A percentile compares a stretch with the other conserved stretches of the same genome.
phyloP scores from a whole-genome alignment of 2,888 invertebrate genomes.

The Schizotus pectinicornis region DNA sequence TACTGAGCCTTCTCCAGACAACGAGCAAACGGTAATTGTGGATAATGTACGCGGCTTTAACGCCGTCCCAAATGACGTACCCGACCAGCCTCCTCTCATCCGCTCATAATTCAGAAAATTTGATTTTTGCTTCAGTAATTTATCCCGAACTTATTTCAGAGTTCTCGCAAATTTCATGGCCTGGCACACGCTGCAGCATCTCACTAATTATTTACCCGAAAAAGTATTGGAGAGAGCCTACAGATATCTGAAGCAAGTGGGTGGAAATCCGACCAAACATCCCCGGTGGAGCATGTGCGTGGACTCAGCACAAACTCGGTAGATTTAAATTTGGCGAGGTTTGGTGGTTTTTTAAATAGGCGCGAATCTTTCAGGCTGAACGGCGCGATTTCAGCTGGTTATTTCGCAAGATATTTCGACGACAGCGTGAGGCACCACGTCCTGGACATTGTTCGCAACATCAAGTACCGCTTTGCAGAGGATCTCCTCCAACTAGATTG shows the following conservation, averaged over 20 bases:
- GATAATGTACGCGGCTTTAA: neutral
- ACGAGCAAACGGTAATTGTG: conserved; percentile 49
- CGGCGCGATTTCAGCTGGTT: conserved; percentile 45
- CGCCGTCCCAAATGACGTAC: no score
- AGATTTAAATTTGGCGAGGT: conserved; percentile 23
- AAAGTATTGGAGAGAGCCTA: conserved; percentile 43
- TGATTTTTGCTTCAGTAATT: no score
- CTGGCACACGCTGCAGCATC: conserved; percentile 49
- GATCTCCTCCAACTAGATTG: conserved; percentile 48
- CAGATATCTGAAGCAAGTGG: conserved; percentile 42
- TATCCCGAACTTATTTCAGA: conserved; percentile 33
- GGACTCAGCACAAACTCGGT: conserved; percentile 41
- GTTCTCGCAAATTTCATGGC: conserved; percentile 52
- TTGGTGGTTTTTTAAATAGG: conserved; percentile 3
- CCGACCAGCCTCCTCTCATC: no score
- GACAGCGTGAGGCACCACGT: conserved; percentile 44
- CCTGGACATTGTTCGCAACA: conserved; percentile 47
- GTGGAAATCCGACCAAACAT: conserved; percentile 36
- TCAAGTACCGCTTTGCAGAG: conserved; percentile 50
- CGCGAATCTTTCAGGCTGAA: conserved; percentile 33
- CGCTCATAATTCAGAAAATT: no score
- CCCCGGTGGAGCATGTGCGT: conserved; percentile 46
- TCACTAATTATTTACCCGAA: conserved; percentile 47
- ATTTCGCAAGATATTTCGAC: conserved; percentile 49
- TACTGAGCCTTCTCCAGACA: conserved; percentile 43